Percentiles rank a stretch among this genome's conserved stretches.
These are phyloP conservation scores for Sanderia malayensis DNA, from an alignment of 30 jellyfish, hydroid and myxozoan genomes.

Conservation along the genomic window DNA sequence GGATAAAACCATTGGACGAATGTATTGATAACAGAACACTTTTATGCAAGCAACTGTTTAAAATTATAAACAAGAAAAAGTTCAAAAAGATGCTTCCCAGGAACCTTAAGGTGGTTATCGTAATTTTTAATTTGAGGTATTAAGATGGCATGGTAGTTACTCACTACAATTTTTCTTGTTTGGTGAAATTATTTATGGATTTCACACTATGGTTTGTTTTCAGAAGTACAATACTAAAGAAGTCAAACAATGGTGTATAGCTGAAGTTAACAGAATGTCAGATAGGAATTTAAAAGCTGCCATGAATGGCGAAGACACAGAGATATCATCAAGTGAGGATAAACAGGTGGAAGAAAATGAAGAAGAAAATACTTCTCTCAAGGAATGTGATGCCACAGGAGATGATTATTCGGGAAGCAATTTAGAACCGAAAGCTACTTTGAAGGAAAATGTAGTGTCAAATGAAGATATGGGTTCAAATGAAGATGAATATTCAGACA, in stretches of 20 bases:
- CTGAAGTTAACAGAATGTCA: conserved; percentile 69
- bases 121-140: too few species aligned
- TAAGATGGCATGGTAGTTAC: too few species aligned
- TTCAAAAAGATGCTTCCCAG: conserved; percentile 81
- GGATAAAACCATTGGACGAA: conserved; percentile 50
- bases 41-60: conserved; percentile 66
- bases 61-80: conserved; percentile 69
- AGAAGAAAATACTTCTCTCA: not conserved
- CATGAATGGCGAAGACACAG: conserved; percentile 30
- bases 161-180: too few species aligned
- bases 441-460: too few species aligned
- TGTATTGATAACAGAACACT: conserved; percentile 42
- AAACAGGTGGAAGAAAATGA: conserved; percentile 26
- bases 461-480: too few species aligned
- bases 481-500: too few species aligned
- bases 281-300: conserved; percentile 42
- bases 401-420: not conserved
- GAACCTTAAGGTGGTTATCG: conserved; percentile 76
- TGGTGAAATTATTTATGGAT: too few species aligned
- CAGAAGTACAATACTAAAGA: conserved; percentile 74
- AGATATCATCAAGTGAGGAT: conserved; percentile 41
- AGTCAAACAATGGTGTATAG: conserved; percentile 85
- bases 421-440: not conserved
- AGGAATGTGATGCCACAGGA: not conserved
- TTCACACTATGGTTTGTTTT: too few species aligned